Evolutionary conservation across 2,113 vertebrate species (phyloP), one percentile per base, ranked within the genome.

Genomic region (Microtus richardsoni): DNA sequence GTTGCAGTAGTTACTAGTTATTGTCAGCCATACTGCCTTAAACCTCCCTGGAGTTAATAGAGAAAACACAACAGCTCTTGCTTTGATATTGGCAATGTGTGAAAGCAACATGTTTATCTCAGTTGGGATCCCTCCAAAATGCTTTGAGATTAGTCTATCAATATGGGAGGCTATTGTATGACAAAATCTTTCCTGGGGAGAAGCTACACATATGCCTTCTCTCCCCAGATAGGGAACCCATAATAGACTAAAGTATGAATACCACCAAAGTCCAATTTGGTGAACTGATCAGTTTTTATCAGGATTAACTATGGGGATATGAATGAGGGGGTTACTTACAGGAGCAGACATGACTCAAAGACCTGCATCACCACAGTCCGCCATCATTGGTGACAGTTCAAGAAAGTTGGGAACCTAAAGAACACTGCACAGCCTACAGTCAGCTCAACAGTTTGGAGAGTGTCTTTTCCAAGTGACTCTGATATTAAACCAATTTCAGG

Each of bases 41-140:
- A 21, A 85, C 4, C 9, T 4, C 87, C 60, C 5, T 85, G 4
- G 16, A 92, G n/a, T 95, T 75, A 96, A 47, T 7, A 91, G 36
- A 77, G 7, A 54, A 52, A 62, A 54, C 28, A 93, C 36, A n/a
- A 58, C 3, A 91, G 24, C 70, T 95, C 8, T 74, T 62, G 52
- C 39, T 91, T 95, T 89, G 62, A 44, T 70, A 33, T 22, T 91
- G 49, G 5, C 41, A 33, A 82, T 71, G 30, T 71, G n/a, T 94
- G 74, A 73, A 83, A 88, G 16, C 71, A 52, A 90, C 19, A 77
- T 80, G 22, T 83, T 90, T 96, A 39, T 83, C 26, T 90, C 80
- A 22, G 58, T 41, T 94, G n/a, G 26, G 47, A 73, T 96, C 16
- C 30, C 5, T 28, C 47, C 90, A 79, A 54, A 75, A 94, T 49